A percentile compares a stretch with the other conserved stretches of the same genome.
phyloP scores from a whole-genome alignment of 2,797 vertebrate species.

The Poecilia gillii region DNA sequence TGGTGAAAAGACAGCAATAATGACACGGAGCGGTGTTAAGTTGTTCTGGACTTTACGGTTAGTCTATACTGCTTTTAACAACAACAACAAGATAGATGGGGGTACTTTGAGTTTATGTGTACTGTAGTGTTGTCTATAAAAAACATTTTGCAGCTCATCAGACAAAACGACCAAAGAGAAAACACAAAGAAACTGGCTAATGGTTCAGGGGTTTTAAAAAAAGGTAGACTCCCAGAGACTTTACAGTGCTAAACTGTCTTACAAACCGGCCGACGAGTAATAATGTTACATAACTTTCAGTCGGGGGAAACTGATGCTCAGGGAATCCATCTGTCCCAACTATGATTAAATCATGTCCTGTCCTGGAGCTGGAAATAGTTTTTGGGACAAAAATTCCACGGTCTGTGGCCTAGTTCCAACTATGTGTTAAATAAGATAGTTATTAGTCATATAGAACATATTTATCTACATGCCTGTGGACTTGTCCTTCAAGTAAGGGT shows the following conservation, averaged over 20 bases:
- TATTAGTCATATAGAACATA: conserved; percentile 3
- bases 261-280: conserved; percentile 29
- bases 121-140: neutral
- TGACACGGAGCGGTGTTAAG: conserved; percentile 37
- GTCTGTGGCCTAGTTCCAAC: conserved; percentile 20
- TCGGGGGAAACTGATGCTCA: conserved; percentile 30
- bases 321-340: conserved; percentile 47
- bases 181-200: conserved; percentile 31
- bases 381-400: conserved; percentile 36
- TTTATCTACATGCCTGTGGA: conserved; percentile 5
- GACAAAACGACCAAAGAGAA: conserved; percentile 45
- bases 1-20: conserved; percentile 13
- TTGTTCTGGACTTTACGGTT: conserved; percentile 37
- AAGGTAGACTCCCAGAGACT: conserved; percentile 20
- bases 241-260: neutral
- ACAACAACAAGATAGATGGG: conserved; percentile 39
- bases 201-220: neutral
- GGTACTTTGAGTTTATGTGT: neutral
- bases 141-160: conserved; percentile 49
- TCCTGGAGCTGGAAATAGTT: conserved; percentile 43
- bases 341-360: conserved; percentile 55
- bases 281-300: conserved; percentile 54
- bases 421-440: neutral
- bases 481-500: neutral
- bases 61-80: conserved; percentile 26